Evolutionary conservation across 2,888 invertebrate genomes (phyloP).

Genomic region (Seira musarum): DNA sequence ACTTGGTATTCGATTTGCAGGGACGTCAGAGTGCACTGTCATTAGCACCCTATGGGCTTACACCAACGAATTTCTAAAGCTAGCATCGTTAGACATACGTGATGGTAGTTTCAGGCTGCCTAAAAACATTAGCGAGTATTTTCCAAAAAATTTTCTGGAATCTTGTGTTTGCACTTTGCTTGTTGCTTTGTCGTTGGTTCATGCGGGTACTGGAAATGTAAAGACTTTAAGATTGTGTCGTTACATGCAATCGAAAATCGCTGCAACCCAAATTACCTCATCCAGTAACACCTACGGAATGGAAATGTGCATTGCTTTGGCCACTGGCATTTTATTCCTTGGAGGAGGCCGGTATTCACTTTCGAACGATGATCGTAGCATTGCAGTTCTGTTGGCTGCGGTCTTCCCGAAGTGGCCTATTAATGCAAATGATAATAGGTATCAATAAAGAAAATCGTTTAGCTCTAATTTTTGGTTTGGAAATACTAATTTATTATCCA

Average conservation of each 20-base stretch:
- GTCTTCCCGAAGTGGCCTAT: conserved; percentile 98
- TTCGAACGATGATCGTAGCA: conserved; percentile 85
- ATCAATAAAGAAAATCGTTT: neutral
- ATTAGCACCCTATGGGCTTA: conserved; percentile 84
- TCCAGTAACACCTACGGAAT: conserved; percentile 86
- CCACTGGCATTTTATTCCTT: conserved; percentile 92
- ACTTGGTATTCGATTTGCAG: conserved; percentile 93
- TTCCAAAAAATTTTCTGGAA: conserved; percentile 67
- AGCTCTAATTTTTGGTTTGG: too few species aligned
- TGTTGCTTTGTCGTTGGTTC: conserved; percentile 77
- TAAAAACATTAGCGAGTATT: conserved; percentile 63
- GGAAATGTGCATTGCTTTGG: conserved; percentile 96
- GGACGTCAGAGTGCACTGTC: conserved; percentile 88
- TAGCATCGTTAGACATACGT: conserved; percentile 59
- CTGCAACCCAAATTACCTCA: conserved; percentile 73
- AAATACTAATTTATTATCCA: too few species aligned
- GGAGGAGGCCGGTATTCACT: conserved; percentile 93
- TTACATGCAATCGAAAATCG: conserved; percentile 86
- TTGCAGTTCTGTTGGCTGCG: conserved; percentile 92
- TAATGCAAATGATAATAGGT: conserved; percentile 97
- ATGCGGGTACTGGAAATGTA: conserved; percentile 95
- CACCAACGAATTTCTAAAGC: conserved; percentile 77
- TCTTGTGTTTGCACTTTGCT: conserved; percentile 66
- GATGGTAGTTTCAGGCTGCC: conserved; percentile 7
- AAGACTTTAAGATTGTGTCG: conserved; percentile 86